Conservation (phyloP, 2,797 vertebrate genomes). For the Melanotaenia nigrans region DNA sequence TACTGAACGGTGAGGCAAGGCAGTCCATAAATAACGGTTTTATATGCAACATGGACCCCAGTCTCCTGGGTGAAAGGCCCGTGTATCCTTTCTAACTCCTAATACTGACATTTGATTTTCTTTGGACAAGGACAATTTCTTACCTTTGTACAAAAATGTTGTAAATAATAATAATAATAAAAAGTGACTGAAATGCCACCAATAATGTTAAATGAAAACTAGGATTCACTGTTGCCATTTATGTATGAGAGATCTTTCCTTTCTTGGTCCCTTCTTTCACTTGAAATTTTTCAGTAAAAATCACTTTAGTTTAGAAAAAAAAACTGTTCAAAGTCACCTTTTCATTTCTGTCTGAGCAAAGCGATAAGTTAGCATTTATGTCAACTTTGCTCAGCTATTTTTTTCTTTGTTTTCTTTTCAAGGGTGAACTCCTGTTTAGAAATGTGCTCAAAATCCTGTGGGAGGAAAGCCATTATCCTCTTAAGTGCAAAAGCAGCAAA, state of each 20-base stretch:
- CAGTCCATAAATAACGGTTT: too few relatives aligned
- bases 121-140: too few relatives aligned
- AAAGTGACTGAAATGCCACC: too few relatives aligned
- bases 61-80: too few relatives aligned
- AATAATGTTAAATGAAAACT: neutral
- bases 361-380: neutral
- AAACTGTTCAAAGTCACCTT: neutral
- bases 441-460: conserved; percentile 7
- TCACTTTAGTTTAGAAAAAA: too few relatives aligned
- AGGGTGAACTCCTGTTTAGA: neutral
- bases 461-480: neutral
- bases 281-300: neutral
- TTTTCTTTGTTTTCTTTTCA: neutral
- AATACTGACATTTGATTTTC: too few relatives aligned
- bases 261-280: neutral
- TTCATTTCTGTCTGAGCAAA: neutral
- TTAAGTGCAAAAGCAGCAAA: neutral
- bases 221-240: neutral
- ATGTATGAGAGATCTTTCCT: neutral
- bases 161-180: too few relatives aligned
- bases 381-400: neutral
- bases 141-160: too few relatives aligned
- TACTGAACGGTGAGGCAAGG: neutral
- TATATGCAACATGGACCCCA: too few relatives aligned
- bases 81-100: too few relatives aligned